Evolutionary conservation across 2,888 invertebrate genomes (phyloP).

Genomic region (Cylindroiulus punctatus): DNA sequence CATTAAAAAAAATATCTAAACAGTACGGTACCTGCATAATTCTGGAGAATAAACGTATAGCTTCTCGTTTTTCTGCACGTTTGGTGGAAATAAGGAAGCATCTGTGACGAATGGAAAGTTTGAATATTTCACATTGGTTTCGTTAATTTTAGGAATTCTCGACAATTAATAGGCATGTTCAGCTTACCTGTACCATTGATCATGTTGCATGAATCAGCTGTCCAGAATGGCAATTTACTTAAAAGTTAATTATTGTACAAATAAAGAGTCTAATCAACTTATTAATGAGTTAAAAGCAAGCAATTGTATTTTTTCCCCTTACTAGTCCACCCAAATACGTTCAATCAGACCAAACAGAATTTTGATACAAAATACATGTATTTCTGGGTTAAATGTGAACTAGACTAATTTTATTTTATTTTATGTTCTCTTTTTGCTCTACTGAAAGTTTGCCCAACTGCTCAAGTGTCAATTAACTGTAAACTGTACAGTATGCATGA

Average conservation of each 20-base stretch:
- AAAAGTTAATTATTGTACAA: not conserved
- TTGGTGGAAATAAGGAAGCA: conserved; percentile 51
- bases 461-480: no score
- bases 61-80: conserved; percentile 49
- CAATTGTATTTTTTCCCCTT: no score
- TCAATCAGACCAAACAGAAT: no score
- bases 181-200: conserved; percentile 55
- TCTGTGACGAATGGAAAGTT: conserved; percentile 29
- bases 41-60: conserved; percentile 48
- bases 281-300: no score
- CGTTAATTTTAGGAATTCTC: not conserved
- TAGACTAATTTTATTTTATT: no score
- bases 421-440: no score
- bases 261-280: not conserved
- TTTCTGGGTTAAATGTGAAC: no score
- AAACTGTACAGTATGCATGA: no score
- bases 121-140: conserved; percentile 16
- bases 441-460: no score
- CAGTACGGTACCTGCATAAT: conserved; percentile 47
- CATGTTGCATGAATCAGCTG: conserved; percentile 54
- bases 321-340: no score
- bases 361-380: no score
- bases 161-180: not conserved
- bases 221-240: conserved; percentile 53
- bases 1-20: not conserved